These are phyloP conservation scores for Drosophila imparisetae DNA, from an alignment of 2,888 invertebrate genomes.

Conservation along the genomic window DNA sequence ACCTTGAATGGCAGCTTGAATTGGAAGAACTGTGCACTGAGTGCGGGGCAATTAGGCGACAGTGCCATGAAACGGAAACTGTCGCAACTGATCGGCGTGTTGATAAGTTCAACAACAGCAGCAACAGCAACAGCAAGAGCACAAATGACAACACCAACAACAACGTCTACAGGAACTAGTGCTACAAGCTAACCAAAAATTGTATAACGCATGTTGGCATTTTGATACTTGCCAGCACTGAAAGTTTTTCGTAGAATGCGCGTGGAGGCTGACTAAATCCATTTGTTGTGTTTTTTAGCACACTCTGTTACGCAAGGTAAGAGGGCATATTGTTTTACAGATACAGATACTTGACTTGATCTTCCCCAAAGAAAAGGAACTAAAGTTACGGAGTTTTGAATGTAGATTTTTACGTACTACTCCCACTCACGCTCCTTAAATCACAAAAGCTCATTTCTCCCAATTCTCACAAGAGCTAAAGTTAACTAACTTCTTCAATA, in stretches of 20 bases:
- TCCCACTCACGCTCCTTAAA: no score
- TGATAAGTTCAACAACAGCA: constrained; percentile 72
- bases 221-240: constrained; percentile 45
- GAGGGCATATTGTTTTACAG: background rate
- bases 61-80: constrained; percentile 79
- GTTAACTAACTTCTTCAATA: background rate
- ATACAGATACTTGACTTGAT: no score
- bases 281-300: constrained; percentile 44
- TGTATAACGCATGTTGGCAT: constrained; percentile 64
- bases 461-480: background rate
- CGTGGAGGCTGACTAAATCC: constrained; percentile 50
- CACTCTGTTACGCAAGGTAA: background rate
- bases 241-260: constrained; percentile 52
- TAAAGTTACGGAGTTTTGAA: background rate
- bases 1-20: constrained; percentile 61
- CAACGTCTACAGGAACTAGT: constrained; percentile 31
- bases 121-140: constrained; percentile 21
- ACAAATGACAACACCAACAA: constrained; percentile 31
- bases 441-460: background rate
- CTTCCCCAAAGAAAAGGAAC: background rate
- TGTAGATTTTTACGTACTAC: no score
- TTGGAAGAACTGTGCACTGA: constrained; percentile 23
- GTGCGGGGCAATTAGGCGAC: constrained; percentile 65
- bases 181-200: constrained; percentile 45
- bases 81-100: constrained; percentile 82